A percentile compares a stretch with the other conserved stretches of the same genome.
Conservation (phyloP, 2,113 vertebrate species). For the Lophius piscatorius region DNA sequence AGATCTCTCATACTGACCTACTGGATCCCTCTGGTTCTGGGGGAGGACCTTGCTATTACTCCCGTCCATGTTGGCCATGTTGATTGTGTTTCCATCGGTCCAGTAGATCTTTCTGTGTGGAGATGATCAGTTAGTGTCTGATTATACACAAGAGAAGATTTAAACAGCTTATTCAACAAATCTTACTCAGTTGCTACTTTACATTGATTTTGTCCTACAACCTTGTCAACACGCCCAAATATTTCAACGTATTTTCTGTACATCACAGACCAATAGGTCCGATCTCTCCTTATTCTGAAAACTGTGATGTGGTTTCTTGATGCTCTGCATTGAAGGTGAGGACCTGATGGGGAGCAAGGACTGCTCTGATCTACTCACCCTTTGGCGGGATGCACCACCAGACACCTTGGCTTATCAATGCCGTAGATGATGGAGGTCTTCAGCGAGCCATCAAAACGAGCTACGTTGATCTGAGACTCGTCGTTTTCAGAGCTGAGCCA, state of each 20-base stretch:
- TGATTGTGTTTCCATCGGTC: conserved; percentile 97
- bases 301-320: conserved; percentile 1
- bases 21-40: conserved; percentile 95
- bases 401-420: conserved; percentile 95
- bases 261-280: not conserved
- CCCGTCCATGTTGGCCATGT: conserved; percentile 98
- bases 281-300: conserved; percentile 7
- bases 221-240: conserved; percentile 9
- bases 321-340: conserved; percentile 28
- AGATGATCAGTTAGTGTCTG: conserved; percentile 12
- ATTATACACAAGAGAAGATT: no score
- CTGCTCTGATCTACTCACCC: conserved; percentile 86
- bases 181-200: no score
- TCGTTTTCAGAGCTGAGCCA: conserved; percentile 99
- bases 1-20: conserved; percentile 83
- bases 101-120: conserved; percentile 91
- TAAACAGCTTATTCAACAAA: no score
- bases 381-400: conserved; percentile 93
- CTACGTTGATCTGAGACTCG: conserved; percentile 98
- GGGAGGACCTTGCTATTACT: conserved; percentile 98
- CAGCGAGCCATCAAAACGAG: conserved; percentile 94
- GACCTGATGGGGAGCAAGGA: conserved; percentile 37
- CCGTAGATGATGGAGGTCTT: conserved; percentile 98
- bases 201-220: conserved; percentile 10
- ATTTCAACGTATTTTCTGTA: not conserved